Conservation (phyloP, 1,140 invertebrate genomes). For the Orius insidiosus region DNA sequence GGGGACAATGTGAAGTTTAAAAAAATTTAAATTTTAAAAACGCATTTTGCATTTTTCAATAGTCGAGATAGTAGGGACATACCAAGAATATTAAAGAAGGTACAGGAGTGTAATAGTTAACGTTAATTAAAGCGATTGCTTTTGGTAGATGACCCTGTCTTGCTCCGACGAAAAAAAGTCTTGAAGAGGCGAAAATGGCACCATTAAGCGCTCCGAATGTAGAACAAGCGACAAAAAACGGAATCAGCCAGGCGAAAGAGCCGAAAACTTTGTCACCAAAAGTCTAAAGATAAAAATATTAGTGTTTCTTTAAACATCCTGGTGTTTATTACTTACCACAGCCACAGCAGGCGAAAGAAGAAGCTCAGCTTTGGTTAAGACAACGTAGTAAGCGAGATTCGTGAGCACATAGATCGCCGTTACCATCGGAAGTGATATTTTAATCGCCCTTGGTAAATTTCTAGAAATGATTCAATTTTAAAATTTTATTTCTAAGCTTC, state of each 20-base stretch:
- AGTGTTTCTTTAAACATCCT: background rate
- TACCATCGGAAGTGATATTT: slow-evolving; percentile 78
- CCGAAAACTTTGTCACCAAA: slow-evolving; percentile 70
- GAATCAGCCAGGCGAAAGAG: slow-evolving; percentile 67
- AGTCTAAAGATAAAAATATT: slow-evolving; percentile 32
- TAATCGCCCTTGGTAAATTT: slow-evolving; percentile 77
- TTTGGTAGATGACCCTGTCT: slow-evolving; percentile 76
- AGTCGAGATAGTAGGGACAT: slow-evolving; percentile 30
- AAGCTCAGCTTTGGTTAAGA: slow-evolving; percentile 62
- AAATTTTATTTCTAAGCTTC: slow-evolving; percentile 10
- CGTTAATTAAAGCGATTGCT: slow-evolving; percentile 72
- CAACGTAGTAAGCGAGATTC: slow-evolving; percentile 80
- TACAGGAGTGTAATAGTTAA: slow-evolving; percentile 70
- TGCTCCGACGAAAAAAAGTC: slow-evolving; percentile 82
- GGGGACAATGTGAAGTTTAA: background rate
- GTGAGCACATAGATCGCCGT: slow-evolving; percentile 77
- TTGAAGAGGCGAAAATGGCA: slow-evolving; percentile 71
- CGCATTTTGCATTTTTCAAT: no score
- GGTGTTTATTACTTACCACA: slow-evolving; percentile 39
- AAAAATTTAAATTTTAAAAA: no score
- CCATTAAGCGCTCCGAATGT: slow-evolving; percentile 78
- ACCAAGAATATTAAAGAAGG: slow-evolving; percentile 84
- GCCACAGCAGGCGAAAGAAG: slow-evolving; percentile 75
- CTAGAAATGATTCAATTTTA: slow-evolving; percentile 27
- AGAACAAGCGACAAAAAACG: slow-evolving; percentile 70